Conservation (phyloP, 2,113 vertebrate genomes). For the Taxidea taxus region DNA sequence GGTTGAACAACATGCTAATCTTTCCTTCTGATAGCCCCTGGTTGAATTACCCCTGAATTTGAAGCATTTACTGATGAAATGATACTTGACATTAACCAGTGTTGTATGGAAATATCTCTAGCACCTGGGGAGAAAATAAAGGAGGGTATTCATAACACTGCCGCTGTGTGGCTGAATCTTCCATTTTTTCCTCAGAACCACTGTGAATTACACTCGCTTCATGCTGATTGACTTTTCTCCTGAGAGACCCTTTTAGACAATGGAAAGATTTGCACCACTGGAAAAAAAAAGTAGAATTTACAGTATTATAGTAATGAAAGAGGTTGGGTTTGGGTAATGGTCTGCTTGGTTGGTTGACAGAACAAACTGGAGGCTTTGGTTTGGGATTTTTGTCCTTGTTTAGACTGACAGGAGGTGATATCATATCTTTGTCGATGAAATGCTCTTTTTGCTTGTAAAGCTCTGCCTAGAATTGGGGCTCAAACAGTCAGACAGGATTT, state of each 20-base stretch:
- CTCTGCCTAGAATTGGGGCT: neutral
- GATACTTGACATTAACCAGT: conserved; percentile 79
- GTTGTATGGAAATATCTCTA: conserved; percentile 81
- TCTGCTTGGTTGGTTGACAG: conserved; percentile 54
- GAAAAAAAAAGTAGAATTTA: conserved; percentile 69
- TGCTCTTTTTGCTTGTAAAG: neutral
- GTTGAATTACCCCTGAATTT: conserved; percentile 61
- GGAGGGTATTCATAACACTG: conserved; percentile 75
- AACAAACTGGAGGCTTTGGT: neutral
- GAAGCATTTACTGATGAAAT: conserved; percentile 79
- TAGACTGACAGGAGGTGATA: neutral
- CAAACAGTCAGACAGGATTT: neutral
- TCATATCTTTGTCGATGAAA: neutral
- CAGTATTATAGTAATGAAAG: conserved; percentile 61
- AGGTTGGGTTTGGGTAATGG: conserved; percentile 63
- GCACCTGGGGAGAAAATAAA: conserved; percentile 80
- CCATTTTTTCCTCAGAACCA: conserved; percentile 75
- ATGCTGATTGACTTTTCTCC: conserved; percentile 70
- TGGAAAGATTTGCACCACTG: conserved; percentile 73
- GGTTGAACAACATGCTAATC: conserved; percentile 60
- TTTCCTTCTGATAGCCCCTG: conserved; percentile 20
- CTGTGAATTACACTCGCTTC: conserved; percentile 75
- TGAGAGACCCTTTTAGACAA: conserved; percentile 74
- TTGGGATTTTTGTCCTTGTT: neutral
- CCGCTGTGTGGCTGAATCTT: conserved; percentile 70